Conservation (phyloP, 2,797 vertebrate genomes). For the Crocodylus rhombifer region DNA sequence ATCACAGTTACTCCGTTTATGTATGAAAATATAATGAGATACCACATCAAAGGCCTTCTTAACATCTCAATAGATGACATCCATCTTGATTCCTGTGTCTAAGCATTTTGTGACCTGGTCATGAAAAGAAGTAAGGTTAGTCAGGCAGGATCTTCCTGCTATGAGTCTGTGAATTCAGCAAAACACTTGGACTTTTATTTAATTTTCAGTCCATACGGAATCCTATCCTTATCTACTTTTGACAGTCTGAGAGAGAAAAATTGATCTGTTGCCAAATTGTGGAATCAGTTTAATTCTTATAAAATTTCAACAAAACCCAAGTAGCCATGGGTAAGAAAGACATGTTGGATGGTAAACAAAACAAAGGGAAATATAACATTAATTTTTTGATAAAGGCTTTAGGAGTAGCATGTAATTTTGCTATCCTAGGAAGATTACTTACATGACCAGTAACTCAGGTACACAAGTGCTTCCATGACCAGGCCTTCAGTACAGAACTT, state of each 20-base stretch:
- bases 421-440: slow-evolving; percentile 6
- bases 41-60: too few relatives aligned
- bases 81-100: too few relatives aligned
- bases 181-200: neutral
- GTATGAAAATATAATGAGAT: too few relatives aligned
- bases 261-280: neutral
- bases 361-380: neutral
- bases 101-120: too few relatives aligned
- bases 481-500: slow-evolving; percentile 69
- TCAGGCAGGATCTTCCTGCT: too few relatives aligned
- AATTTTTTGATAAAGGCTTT: neutral
- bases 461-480: neutral
- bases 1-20: too few relatives aligned
- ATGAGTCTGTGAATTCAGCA: neutral
- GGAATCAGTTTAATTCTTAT: slow-evolving; percentile 4
- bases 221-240: neutral
- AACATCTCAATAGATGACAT: too few relatives aligned
- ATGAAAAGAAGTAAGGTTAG: too few relatives aligned
- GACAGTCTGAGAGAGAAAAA: neutral
- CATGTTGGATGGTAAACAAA: slow-evolving; percentile 17
- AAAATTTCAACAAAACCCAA: slow-evolving; percentile 30
- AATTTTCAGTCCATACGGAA: neutral
- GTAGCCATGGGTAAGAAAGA: slow-evolving; percentile 25
- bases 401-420: neutral
- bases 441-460: neutral